Evolutionary conservation across 2,113 vertebrate genomes (phyloP), one percentile per base, ranked within the genome.

Genomic region (Trichomycterus rosablanca): DNA sequence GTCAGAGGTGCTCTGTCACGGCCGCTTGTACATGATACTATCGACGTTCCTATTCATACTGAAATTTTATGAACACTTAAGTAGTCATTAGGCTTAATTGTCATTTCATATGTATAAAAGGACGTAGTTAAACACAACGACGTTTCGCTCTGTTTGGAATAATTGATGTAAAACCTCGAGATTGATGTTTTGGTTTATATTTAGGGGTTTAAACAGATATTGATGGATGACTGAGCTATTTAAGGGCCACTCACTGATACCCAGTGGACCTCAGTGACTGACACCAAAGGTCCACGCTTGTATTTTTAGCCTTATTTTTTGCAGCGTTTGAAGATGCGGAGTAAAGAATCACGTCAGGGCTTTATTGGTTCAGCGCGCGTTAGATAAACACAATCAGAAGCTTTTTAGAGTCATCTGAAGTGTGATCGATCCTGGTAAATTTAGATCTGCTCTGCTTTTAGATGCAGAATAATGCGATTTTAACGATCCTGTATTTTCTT

Each of bases 261-360:
- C 85, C 78, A 52, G 72, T 84, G 50, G 8, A 37, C 18, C 14
- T 74, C 76, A 81, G 63, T 76, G 80, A 73, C 60, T 62, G 72
- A 68, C 49, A 70, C n/a, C 52, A 9, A 75, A 74, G 72, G 50
- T 65, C 76, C 62, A 46, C n/a, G n/a, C 48, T 49, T 70, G 53
- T 80, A 76, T 76, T 79, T 63, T 61, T 46, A 59, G 46, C 24
- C 39, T 81, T 79, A 78, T n/a, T n/a, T n/a, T n/a, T n/a, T n/a
- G n/a, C n/a, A n/a, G n/a, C n/a, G 74, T 79, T 70, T 78, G 78
- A 57, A 68, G 59, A 63, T 26, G n/a, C n/a, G n/a, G n/a, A n/a
- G n/a, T n/a, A n/a, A n/a, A n/a, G n/a, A 75, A 50, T 3, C 32
- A 30, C 24, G 65, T 59, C 65, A 59, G 63, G 53, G 14, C 12